Conservation (phyloP, 2,888 invertebrate species). For the Thecophora atra region DNA sequence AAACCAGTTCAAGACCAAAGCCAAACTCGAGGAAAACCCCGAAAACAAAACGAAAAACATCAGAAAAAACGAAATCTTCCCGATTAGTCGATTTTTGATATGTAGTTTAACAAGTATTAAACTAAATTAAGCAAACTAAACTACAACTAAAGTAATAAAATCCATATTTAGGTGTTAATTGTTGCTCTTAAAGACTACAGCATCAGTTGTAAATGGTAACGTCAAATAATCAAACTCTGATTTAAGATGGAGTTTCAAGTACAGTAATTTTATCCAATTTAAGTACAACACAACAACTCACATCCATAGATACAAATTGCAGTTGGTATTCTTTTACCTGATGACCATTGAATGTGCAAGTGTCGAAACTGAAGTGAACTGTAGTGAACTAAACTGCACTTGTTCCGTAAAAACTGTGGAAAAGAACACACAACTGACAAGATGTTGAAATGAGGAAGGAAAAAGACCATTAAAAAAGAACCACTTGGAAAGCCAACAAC, state of each 20-base stretch:
- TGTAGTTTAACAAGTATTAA: not conserved
- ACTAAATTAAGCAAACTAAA: not conserved
- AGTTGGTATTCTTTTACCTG: too few species aligned
- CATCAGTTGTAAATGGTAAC: not conserved
- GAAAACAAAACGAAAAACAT: too few species aligned
- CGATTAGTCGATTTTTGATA: too few species aligned
- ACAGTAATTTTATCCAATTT: too few species aligned
- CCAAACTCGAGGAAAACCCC: not conserved
- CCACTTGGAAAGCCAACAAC: slow-evolving; percentile 29
- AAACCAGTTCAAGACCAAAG: slow-evolving; percentile 11
- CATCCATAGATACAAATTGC: too few species aligned
- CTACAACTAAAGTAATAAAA: not conserved
- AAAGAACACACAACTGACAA: not conserved
- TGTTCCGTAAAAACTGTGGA: slow-evolving; percentile 8
- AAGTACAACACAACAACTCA: too few species aligned
- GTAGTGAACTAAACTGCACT: not conserved
- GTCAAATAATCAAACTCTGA: not conserved
- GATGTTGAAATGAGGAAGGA: slow-evolving; percentile 29
- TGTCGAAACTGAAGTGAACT: too few species aligned
- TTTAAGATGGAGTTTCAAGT: too few species aligned
- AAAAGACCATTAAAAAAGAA: not conserved
- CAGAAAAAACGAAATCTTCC: too few species aligned
- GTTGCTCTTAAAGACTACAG: not conserved
- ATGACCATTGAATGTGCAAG: too few species aligned
- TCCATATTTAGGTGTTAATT: not conserved